Conservation (phyloP, 2,797 vertebrate genomes). For the Geotrypetes seraphini region DNA sequence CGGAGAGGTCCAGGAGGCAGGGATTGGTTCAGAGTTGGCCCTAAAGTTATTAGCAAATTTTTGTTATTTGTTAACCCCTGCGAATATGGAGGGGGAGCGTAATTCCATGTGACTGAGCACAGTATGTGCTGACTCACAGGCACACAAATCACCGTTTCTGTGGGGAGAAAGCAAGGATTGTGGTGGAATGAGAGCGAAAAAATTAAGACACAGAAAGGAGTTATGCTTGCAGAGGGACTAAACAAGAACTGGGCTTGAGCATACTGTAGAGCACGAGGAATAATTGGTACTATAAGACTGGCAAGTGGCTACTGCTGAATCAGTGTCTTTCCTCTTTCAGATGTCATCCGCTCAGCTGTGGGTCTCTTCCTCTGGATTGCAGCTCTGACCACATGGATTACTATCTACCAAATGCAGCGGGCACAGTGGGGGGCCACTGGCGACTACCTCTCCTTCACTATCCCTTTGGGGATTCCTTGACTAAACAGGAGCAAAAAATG, state of each 20-base stretch:
- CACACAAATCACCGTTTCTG: too few species aligned
- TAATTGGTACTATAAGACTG: too few species aligned
- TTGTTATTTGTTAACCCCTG: too few species aligned
- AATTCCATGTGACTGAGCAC: too few species aligned
- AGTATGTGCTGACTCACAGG: too few species aligned
- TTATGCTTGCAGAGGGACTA: too few species aligned
- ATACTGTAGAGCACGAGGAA: background rate
- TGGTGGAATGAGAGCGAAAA: background rate
- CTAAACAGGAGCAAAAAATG: background rate
- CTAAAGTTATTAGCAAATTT: too few species aligned
- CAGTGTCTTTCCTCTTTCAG: slow-evolving; percentile 33
- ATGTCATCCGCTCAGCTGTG: slow-evolving; percentile 77
- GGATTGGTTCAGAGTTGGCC: too few species aligned
- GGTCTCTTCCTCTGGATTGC: slow-evolving; percentile 77
- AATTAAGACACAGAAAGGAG: background rate
- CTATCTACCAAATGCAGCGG: slow-evolving; percentile 78
- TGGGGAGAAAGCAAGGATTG: background rate
- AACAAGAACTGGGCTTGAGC: background rate
- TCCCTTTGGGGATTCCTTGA: slow-evolving; percentile 78
- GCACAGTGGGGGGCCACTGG: slow-evolving; percentile 79
- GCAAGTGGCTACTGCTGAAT: background rate
- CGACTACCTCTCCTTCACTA: slow-evolving; percentile 84
- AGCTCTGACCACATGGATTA: slow-evolving; percentile 82
- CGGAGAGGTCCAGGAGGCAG: too few species aligned
- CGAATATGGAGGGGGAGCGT: too few species aligned